Evolutionary conservation across 2,797 vertebrate species (phyloP).

Genomic region (Microctenopoma lineatum): DNA sequence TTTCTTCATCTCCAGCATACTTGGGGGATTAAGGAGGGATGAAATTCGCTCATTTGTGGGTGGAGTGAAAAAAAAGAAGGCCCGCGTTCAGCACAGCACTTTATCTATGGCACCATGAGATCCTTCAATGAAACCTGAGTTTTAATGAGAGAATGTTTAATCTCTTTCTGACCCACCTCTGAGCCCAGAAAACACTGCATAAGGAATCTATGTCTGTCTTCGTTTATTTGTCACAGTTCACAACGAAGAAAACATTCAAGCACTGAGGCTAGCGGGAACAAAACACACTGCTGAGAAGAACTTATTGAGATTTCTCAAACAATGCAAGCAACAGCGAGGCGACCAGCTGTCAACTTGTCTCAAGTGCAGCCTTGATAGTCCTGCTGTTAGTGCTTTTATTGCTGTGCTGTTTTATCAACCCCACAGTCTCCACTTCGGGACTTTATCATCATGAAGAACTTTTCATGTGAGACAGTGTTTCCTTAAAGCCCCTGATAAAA

Average conservation of each 20-base stretch:
- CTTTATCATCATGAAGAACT: conserved; percentile 61
- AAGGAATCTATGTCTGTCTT: conserved; percentile 24
- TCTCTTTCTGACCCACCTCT: conserved; percentile 41
- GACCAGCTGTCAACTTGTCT: conserved; percentile 5
- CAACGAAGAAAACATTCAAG: not conserved
- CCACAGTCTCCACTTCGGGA: conserved; percentile 33
- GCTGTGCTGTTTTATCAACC: conserved; percentile 42
- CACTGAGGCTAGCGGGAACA: not conserved
- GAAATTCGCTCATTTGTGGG: conserved; percentile 79
- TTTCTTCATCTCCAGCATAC: conserved; percentile 84
- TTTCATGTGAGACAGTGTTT: conserved; percentile 60
- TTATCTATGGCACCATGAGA: conserved; percentile 72
- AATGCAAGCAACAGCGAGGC: not conserved
- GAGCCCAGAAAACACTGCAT: conserved; percentile 26
- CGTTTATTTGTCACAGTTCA: not conserved
- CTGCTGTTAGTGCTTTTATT: conserved; percentile 36
- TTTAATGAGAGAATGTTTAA: conserved; percentile 50
- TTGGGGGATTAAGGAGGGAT: conserved; percentile 85
- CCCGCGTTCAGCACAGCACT: conserved; percentile 60
- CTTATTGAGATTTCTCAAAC: not conserved
- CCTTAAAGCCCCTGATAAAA: conserved; percentile 61
- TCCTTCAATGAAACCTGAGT: conserved; percentile 76
- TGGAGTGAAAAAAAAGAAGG: conserved; percentile 60
- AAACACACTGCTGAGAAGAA: too few relatives aligned
- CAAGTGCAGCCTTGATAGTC: not conserved